phyloP scores from a whole-genome alignment of 2,113 vertebrate genomes.

The Pomatorhinus ruficollis region DNA sequence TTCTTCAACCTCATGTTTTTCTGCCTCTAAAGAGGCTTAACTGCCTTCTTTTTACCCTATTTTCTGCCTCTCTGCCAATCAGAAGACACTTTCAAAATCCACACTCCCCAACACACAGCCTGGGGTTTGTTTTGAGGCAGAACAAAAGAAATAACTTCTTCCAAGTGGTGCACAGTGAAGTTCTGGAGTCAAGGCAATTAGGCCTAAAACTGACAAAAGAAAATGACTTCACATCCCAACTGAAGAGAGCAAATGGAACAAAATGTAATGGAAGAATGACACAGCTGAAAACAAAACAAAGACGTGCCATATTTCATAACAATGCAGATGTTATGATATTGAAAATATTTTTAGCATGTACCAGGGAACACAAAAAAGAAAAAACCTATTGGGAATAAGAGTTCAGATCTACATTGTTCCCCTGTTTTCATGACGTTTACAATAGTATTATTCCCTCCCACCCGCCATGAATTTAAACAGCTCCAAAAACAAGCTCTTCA shows the following conservation, averaged over 20 bases:
- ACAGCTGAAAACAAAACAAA: constrained; percentile 62
- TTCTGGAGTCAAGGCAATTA: constrained; percentile 10
- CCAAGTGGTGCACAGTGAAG: constrained; percentile 25
- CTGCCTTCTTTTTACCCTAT: not conserved
- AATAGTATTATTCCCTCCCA: not conserved
- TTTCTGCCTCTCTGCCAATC: not conserved
- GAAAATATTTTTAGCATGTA: constrained; percentile 55
- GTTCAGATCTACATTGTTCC: constrained; percentile 32
- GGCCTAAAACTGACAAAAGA: constrained; percentile 27
- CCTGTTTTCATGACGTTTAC: not conserved
- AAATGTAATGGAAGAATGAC: constrained; percentile 42
- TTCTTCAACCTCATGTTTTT: not conserved
- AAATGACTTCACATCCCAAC: constrained; percentile 41
- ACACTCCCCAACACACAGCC: not conserved
- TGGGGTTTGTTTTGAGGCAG: not conserved
- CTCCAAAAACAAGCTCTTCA: not conserved
- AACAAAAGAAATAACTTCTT: constrained; percentile 33
- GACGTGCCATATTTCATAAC: constrained; percentile 47
- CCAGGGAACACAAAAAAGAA: constrained; percentile 19
- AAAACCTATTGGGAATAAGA: constrained; percentile 16
- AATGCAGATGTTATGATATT: constrained; percentile 54
- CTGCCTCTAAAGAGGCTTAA: not conserved
- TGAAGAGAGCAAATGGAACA: constrained; percentile 36
- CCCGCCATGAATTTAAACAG: not conserved
- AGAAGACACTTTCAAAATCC: not conserved